phyloP scores from a whole-genome alignment of 2,797 vertebrate species.

The Halcyon smyrnensis region DNA sequence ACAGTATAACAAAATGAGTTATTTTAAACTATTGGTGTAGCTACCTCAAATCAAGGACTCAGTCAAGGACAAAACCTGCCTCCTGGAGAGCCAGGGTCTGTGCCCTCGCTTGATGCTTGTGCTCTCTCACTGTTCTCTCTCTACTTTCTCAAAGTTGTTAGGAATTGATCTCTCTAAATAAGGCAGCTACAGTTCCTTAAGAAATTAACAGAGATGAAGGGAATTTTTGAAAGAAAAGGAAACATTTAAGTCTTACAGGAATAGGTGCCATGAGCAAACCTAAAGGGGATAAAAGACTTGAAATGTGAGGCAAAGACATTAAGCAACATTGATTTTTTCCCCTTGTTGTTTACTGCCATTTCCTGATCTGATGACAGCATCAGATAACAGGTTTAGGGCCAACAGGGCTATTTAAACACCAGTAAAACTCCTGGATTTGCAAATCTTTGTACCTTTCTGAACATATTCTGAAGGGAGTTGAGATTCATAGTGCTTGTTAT shows the following conservation, averaged over 20 bases:
- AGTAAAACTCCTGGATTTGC: background rate
- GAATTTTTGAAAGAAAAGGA: background rate
- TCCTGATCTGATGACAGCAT: background rate
- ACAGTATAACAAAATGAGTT: background rate
- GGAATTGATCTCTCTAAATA: background rate
- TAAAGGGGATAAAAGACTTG: background rate
- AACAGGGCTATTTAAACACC: background rate
- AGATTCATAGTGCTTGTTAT: background rate
- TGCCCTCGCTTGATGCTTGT: background rate
- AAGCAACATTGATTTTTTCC: background rate
- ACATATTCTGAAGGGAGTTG: background rate
- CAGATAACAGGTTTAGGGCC: background rate
- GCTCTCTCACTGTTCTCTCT: background rate
- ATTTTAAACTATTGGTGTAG: background rate
- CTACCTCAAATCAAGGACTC: background rate
- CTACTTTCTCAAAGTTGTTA: background rate
- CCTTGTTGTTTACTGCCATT: background rate
- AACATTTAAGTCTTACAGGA: background rate
- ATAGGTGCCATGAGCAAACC: background rate
- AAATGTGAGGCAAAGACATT: background rate
- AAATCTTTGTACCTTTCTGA: background rate
- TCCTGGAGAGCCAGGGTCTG: background rate
- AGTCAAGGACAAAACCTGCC: background rate
- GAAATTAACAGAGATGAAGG: background rate
- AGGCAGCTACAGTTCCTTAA: background rate